These are phyloP conservation scores for Sturnus vulgaris DNA, from an alignment of 2,113 vertebrate genomes.

Conservation along the genomic window DNA sequence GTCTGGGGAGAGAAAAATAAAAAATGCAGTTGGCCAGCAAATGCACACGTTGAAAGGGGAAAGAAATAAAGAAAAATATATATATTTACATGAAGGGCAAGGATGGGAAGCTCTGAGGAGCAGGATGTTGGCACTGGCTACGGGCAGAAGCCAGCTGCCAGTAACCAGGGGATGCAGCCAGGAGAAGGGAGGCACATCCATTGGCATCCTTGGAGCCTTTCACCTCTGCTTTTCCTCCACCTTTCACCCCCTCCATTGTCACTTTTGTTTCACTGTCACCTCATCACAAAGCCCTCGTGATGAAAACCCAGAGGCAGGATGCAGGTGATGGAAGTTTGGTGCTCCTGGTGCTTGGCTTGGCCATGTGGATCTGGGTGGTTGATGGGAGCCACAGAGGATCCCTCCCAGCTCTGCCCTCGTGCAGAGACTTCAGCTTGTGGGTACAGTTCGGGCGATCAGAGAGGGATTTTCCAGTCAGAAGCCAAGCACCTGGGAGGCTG, in stretches of 20 bases:
- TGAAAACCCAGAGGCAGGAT: background rate
- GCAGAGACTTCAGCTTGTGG: background rate
- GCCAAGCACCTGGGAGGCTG: background rate
- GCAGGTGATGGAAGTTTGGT: background rate
- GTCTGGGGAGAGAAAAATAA: conserved; percentile 58
- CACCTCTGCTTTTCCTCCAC: background rate
- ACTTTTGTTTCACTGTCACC: background rate
- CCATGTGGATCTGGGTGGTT: accelerated
- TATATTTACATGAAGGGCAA: conserved; percentile 11
- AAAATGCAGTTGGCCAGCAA: conserved; percentile 83
- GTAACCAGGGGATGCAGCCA: background rate
- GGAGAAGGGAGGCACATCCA: background rate
- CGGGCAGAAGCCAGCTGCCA: conserved; percentile 59
- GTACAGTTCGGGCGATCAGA: accelerated
- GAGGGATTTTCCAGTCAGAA: background rate
- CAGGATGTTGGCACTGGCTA: background rate
- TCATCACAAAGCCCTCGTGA: accelerated
- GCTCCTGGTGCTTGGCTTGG: accelerated
- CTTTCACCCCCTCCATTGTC: background rate
- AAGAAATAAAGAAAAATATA: background rate
- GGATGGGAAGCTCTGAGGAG: background rate
- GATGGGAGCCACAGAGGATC: background rate
- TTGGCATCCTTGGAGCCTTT: background rate
- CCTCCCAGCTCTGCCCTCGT: background rate
- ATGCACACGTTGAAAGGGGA: conserved; percentile 66